phyloP scores from a whole-genome alignment of 2,888 invertebrate genomes.

The Cinara cedri region DNA sequence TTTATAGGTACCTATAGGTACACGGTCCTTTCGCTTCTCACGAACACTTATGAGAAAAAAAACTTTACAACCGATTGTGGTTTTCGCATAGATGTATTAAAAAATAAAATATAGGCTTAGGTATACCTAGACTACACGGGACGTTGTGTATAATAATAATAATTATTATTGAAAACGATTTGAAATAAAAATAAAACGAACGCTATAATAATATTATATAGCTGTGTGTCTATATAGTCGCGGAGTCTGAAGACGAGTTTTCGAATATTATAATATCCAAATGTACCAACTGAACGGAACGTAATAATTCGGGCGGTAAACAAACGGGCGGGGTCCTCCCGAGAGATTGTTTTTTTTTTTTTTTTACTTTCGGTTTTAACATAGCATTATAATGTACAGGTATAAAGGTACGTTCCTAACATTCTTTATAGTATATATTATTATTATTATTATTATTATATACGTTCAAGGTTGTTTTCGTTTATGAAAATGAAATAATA shows the following conservation, averaged over 20 bases:
- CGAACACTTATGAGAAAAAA: constrained; percentile 48
- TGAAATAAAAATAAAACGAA: constrained; percentile 8
- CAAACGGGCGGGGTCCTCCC: constrained; percentile 38
- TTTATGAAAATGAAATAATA: constrained; percentile 19
- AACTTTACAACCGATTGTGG: constrained; percentile 28
- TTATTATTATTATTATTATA: no score
- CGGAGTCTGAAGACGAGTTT: no score
- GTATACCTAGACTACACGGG: no score
- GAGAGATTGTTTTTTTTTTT: constrained; percentile 3
- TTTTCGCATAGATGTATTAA: constrained; percentile 22
- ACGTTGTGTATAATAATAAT: constrained; percentile 16
- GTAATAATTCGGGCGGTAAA: constrained; percentile 12
- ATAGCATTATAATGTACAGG: not conserved
- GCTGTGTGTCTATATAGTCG: no score
- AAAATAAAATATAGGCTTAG: no score
- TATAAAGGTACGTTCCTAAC: constrained; percentile 31
- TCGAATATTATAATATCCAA: not conserved
- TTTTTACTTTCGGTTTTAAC: constrained; percentile 50
- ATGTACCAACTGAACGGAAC: no score
- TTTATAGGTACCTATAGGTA: not conserved
- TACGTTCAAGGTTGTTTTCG: constrained; percentile 47
- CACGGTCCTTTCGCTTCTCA: constrained; percentile 55
- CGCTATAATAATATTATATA: no score
- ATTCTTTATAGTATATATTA: constrained; percentile 22
- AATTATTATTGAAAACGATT: constrained; percentile 26